Conservation (phyloP, 35 echinoderm and acorn worm genomes). For the Heliocidaris tuberculata region DNA sequence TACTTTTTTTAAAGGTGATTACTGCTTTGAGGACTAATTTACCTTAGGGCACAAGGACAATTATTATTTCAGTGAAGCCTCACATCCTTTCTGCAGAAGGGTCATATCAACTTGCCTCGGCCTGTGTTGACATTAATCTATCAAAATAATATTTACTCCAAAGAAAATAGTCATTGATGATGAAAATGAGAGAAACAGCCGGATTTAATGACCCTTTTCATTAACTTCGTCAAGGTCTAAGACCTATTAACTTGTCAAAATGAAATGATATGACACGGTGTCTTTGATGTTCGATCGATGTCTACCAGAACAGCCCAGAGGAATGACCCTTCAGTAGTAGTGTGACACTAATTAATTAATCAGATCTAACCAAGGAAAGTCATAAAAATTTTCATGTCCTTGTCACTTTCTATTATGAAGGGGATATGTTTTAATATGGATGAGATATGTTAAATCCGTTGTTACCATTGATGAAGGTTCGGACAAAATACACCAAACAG, state of each 20-base stretch:
- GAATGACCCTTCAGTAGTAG: not conserved
- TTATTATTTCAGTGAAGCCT: not conserved
- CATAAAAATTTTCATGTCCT: not conserved
- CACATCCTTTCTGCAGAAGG: not conserved
- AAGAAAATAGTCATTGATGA: not conserved
- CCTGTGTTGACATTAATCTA: not conserved
- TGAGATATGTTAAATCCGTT: not conserved
- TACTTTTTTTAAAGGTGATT: too few species aligned
- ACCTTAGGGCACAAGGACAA: not conserved
- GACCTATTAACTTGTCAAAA: slow-evolving; percentile 17
- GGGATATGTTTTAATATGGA: not conserved
- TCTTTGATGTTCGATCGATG: not conserved
- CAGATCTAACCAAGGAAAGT: not conserved
- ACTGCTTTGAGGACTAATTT: too few species aligned
- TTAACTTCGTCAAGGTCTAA: not conserved
- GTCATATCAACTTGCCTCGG: not conserved
- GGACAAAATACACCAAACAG: not conserved
- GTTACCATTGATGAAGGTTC: too few species aligned
- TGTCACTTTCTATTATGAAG: not conserved
- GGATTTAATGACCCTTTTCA: not conserved
- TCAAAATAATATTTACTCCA: not conserved
- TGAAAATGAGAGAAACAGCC: slow-evolving; percentile 16
- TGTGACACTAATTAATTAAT: not conserved
- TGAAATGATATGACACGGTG: not conserved
- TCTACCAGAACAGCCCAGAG: not conserved